Percentiles rank a stretch among this genome's conserved stretches.
These are phyloP conservation scores for Linepithema humile DNA, from an alignment of 1,140 invertebrate species.

Conservation along the genomic window DNA sequence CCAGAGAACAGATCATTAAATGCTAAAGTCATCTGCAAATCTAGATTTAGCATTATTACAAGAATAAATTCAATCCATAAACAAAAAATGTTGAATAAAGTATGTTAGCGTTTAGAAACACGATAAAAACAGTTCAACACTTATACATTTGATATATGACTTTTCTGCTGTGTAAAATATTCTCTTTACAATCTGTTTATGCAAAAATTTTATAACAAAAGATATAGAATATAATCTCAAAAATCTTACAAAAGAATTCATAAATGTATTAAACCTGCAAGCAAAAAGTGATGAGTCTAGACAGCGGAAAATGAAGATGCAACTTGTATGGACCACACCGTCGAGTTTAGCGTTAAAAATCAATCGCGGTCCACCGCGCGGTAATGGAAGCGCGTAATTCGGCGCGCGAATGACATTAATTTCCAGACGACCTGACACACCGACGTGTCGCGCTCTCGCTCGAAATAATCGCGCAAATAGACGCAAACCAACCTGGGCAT, in stretches of 20 bases:
- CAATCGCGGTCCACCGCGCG: slow-evolving; percentile 43
- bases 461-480: slow-evolving; percentile 46
- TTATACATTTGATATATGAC: background rate
- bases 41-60: background rate
- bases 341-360: slow-evolving; percentile 41
- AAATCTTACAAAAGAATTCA: background rate
- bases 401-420: slow-evolving; percentile 52
- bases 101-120: too few species aligned
- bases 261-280: background rate
- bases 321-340: background rate
- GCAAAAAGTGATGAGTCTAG: slow-evolving; percentile 19
- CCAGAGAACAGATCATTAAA: background rate
- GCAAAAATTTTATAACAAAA: background rate
- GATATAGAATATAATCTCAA: too few species aligned
- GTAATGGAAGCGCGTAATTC: slow-evolving; percentile 48
- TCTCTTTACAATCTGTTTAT: background rate
- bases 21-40: background rate
- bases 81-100: background rate
- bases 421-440: slow-evolving; percentile 40
- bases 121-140: too few species aligned
- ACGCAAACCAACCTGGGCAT: slow-evolving; percentile 33
- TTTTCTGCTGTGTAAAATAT: background rate
- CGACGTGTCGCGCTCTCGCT: slow-evolving; percentile 10
- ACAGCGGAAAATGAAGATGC: slow-evolving; percentile 40
- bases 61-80: background rate